phyloP scores from a whole-genome alignment of 2,797 vertebrate species.

The Mus caroli region DNA sequence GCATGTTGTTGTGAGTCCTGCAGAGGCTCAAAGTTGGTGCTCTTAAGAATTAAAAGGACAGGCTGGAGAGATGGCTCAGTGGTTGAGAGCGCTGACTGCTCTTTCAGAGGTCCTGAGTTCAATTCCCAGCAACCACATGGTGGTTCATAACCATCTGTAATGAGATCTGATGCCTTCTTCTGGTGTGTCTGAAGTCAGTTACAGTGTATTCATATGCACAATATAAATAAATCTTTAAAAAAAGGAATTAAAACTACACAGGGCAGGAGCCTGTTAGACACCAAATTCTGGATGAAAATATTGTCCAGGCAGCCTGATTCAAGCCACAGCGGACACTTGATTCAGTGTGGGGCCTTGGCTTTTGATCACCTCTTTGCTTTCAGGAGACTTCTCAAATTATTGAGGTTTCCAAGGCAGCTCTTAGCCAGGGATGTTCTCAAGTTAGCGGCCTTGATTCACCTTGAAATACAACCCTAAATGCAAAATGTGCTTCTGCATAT shows the following conservation, averaged over 20 bases:
- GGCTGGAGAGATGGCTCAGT: too few species aligned
- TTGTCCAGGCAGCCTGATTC: background rate
- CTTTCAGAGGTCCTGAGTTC: too few species aligned
- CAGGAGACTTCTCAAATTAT: slow-evolving; percentile 33
- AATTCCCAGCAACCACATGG: too few species aligned
- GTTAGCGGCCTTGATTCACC: slow-evolving; percentile 36
- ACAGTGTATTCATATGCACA: too few species aligned
- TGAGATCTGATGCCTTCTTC: too few species aligned
- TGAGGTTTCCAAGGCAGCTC: slow-evolving; percentile 39
- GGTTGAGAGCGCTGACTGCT: too few species aligned
- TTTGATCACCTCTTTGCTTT: background rate
- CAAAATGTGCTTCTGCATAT: background rate
- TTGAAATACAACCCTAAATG: background rate
- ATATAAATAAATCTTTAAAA: too few species aligned
- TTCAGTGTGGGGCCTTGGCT: background rate
- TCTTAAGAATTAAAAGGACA: background rate
- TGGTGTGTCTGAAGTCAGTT: too few species aligned
- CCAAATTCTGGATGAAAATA: background rate
- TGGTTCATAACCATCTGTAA: too few species aligned
- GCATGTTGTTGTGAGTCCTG: background rate
- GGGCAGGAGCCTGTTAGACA: background rate
- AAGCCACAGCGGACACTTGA: background rate
- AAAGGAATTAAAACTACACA: background rate
- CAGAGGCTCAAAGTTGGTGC: background rate
- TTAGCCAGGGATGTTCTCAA: slow-evolving; percentile 38